These are phyloP conservation scores for Drosophila melanosoma DNA, from an alignment of 2,888 invertebrate species.

Conservation along the genomic window DNA sequence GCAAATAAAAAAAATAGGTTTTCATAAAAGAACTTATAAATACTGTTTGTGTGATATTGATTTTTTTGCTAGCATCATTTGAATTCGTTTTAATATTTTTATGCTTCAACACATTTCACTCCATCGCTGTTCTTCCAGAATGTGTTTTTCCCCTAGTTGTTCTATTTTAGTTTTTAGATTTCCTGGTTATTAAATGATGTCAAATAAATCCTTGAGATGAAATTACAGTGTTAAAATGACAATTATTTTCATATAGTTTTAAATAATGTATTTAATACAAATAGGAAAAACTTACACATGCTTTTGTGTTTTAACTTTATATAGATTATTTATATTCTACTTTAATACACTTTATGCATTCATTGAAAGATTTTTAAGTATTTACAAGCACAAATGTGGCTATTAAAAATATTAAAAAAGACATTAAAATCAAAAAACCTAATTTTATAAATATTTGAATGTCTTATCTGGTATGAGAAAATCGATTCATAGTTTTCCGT, in stretches of 20 bases:
- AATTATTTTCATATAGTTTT: constrained; percentile 9
- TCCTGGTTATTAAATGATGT: neutral
- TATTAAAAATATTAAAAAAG: constrained; percentile 17
- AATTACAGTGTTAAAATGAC: neutral
- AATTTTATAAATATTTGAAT: neutral
- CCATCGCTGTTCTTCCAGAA: neutral
- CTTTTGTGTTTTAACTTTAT: constrained; percentile 29
- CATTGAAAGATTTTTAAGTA: constrained; percentile 17
- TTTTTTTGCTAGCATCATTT: neutral
- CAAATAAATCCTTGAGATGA: neutral
- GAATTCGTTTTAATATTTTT: neutral
- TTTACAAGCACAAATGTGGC: constrained; percentile 23
- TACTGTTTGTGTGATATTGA: neutral
- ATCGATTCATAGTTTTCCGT: neutral
- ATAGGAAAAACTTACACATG: constrained; percentile 19
- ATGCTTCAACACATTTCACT: no score
- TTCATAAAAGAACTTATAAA: neutral
- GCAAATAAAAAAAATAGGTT: neutral
- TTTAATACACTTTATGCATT: constrained; percentile 30
- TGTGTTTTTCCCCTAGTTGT: neutral
- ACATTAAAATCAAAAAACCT: neutral
- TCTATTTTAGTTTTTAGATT: neutral
- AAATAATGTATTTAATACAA: constrained; percentile 22
- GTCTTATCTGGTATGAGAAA: neutral
- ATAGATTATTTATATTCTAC: constrained; percentile 41